phyloP scores from a whole-genome alignment of 2,888 invertebrate genomes.

The Asteroscopus sphinx region DNA sequence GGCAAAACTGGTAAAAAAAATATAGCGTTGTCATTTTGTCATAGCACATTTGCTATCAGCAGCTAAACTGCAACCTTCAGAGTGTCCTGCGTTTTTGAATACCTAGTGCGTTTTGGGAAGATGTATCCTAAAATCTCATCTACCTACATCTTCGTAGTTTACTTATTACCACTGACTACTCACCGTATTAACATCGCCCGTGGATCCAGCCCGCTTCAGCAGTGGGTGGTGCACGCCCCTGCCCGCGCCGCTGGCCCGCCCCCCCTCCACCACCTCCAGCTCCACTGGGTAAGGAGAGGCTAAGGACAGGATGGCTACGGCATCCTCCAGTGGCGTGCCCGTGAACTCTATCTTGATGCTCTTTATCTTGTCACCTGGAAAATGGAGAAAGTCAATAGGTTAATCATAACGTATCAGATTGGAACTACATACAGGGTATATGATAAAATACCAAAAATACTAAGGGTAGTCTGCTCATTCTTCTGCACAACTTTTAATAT shows the following conservation, averaged over 20 bases:
- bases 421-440: no score
- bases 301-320: constrained; percentile 96
- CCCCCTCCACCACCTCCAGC: constrained; percentile 92
- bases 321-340: constrained; percentile 97
- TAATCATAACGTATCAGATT: no score
- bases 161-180: constrained; percentile 36
- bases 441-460: no score
- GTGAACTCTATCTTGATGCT: constrained; percentile 96
- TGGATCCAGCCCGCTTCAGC: constrained; percentile 93
- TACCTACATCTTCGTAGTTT: not conserved
- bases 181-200: constrained; percentile 93
- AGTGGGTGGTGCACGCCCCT: constrained; percentile 93
- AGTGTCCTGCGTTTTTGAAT: no score
- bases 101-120: no score
- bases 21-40: no score
- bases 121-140: no score
- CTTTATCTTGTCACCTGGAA: constrained; percentile 95
- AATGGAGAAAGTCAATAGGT: not conserved
- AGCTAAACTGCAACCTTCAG: no score
- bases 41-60: no score
- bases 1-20: no score
- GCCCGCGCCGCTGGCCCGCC: constrained; percentile 79
- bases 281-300: constrained; percentile 97
- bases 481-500: no score
- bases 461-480: no score